phyloP scores from a whole-genome alignment of 2,888 invertebrate species.

The Eupithecia abbreviata region DNA sequence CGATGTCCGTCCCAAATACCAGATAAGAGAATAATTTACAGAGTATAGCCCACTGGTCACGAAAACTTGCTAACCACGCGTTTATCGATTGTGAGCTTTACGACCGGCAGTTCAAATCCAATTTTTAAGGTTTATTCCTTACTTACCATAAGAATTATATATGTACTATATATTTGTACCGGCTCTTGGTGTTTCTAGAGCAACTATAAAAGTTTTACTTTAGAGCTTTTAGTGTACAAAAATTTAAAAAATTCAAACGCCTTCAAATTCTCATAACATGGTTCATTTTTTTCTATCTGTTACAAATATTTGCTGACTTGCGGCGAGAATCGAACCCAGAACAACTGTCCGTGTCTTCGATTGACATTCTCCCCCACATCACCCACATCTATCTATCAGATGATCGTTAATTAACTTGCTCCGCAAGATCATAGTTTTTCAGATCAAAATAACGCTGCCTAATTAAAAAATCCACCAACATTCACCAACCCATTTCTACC shows the following conservation, averaged over 20 bases:
- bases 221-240: too few species aligned
- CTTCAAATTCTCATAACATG: too few species aligned
- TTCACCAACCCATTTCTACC: not conserved
- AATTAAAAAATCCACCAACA: not conserved
- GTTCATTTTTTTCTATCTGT: too few species aligned
- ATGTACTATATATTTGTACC: too few species aligned
- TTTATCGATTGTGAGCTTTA: slow-evolving; percentile 17
- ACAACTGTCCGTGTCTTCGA: not conserved
- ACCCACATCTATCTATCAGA: not conserved
- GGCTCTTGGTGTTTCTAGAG: too few species aligned
- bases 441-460: not conserved
- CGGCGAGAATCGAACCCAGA: not conserved
- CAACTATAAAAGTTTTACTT: too few species aligned
- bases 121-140: not conserved
- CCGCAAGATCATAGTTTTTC: not conserved
- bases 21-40: slow-evolving; percentile 56
- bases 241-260: too few species aligned
- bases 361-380: not conserved
- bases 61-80: slow-evolving; percentile 34
- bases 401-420: not conserved
- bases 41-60: slow-evolving; percentile 48
- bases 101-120: slow-evolving; percentile 39
- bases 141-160: too few species aligned
- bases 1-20: slow-evolving; percentile 58
- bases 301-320: not conserved